Evolutionary conservation across 1,140 invertebrate genomes (phyloP).

Genomic region (Chironomus tepperi): DNA sequence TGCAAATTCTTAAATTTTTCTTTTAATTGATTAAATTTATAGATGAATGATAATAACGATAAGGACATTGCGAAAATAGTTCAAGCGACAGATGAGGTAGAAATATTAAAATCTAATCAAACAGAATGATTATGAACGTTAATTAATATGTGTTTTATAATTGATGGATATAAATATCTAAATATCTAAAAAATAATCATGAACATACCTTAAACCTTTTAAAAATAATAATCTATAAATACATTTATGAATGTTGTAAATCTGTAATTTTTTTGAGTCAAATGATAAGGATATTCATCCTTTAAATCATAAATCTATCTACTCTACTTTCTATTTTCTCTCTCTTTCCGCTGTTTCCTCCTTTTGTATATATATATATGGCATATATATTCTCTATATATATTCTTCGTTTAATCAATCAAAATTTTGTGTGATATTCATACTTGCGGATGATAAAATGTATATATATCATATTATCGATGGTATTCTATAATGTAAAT

Average conservation of each 20-base stretch:
- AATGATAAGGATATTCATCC: background rate
- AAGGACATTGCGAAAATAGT: conserved; percentile 41
- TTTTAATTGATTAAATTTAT: conserved; percentile 35
- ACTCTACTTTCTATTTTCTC: background rate
- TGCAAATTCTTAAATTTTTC: conserved; percentile 27
- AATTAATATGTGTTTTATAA: background rate
- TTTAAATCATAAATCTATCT: background rate
- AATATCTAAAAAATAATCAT: background rate
- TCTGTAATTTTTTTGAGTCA: background rate
- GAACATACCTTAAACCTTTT: background rate
- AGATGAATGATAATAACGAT: conserved; percentile 40
- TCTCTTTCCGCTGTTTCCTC: background rate
- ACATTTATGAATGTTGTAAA: background rate
- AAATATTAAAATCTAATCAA: conserved; percentile 26
- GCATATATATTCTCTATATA: too few species aligned
- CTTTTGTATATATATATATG: background rate
- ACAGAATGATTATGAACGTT: conserved; percentile 15
- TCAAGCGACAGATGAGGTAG: conserved; percentile 43
- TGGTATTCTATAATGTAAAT: too few species aligned
- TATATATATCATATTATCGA: too few species aligned
- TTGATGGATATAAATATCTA: background rate
- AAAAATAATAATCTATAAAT: background rate
- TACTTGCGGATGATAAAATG: too few species aligned
- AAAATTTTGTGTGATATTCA: too few species aligned
- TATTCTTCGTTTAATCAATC: too few species aligned